A percentile compares a stretch with the other conserved stretches of the same genome.
phyloP scores from a whole-genome alignment of 2,113 vertebrate species.

The Ahaetulla prasina region DNA sequence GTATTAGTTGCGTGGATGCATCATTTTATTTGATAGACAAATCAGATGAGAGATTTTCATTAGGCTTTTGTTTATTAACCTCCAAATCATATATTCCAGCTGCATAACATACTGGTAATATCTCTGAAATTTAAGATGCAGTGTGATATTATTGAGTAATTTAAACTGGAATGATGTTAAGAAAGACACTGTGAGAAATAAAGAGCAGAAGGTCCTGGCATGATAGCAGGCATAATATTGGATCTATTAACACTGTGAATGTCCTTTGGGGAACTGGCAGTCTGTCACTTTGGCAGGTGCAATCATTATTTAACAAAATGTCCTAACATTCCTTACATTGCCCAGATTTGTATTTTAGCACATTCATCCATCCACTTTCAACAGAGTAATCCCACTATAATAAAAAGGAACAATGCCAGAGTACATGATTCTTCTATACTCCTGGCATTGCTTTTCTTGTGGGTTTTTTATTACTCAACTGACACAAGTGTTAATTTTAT shows the following conservation, averaged over 20 bases:
- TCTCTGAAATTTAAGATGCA: background rate
- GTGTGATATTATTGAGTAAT: slow-evolving; percentile 1
- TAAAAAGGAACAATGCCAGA: background rate
- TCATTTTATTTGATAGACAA: slow-evolving; percentile 16
- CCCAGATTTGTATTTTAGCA: background rate
- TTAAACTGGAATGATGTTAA: background rate
- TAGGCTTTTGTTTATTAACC: slow-evolving; percentile 35
- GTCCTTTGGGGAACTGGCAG: background rate
- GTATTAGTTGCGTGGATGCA: slow-evolving; percentile 20
- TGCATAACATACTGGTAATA: background rate
- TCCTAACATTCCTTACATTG: background rate
- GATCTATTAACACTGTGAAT: background rate
- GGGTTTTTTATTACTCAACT: background rate
- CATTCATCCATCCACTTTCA: background rate
- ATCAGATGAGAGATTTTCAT: slow-evolving; percentile 24
- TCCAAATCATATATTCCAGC: background rate
- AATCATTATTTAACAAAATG: slow-evolving; percentile 26
- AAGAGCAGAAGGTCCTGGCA: slow-evolving; percentile 22
- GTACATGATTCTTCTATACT: background rate
- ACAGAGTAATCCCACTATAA: background rate
- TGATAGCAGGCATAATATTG: slow-evolving; percentile 22
- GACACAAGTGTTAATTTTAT: background rate
- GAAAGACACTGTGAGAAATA: background rate
- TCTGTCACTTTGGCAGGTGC: slow-evolving; percentile 24
- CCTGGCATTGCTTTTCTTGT: background rate